phyloP scores from a whole-genome alignment of 64 coral and sea anemone species.

The Actinia equina region DNA sequence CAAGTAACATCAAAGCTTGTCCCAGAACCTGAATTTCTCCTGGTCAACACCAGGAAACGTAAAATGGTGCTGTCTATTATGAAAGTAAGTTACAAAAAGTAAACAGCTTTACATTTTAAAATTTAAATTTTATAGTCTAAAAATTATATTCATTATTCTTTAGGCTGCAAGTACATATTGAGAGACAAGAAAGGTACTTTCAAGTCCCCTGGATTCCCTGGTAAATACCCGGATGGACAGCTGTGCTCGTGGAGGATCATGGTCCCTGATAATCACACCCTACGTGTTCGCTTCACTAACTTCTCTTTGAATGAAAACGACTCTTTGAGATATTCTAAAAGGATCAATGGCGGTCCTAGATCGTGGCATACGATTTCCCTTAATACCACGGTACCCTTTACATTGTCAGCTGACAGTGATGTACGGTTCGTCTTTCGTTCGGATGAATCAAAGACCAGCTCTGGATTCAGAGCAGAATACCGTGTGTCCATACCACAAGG shows the following conservation, averaged over 20 bases:
- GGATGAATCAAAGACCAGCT: neutral
- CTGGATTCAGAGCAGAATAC: slow-evolving; percentile 1
- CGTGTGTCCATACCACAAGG: neutral
- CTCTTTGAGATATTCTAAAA: neutral
- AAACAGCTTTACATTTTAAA: too few species aligned
- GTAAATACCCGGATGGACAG: slow-evolving; percentile 69
- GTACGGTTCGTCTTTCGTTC: slow-evolving; percentile 16
- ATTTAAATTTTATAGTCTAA: too few species aligned
- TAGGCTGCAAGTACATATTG: too few species aligned
- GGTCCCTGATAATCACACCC: neutral
- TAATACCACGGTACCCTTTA: neutral
- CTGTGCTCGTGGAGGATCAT: slow-evolving; percentile 73
- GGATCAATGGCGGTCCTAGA: neutral
- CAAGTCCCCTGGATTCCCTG: slow-evolving; percentile 62
- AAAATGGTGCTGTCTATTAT: too few species aligned
- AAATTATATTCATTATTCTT: too few species aligned
- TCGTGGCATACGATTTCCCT: neutral
- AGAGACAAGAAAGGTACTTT: slow-evolving; percentile 40
- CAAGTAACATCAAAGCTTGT: too few species aligned
- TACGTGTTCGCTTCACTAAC: too few species aligned
- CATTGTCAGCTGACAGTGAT: neutral
- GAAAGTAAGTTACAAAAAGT: too few species aligned
- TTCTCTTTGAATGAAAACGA: too few species aligned
- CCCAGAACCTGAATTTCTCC: too few species aligned
- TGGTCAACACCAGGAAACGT: too few species aligned